Percentiles rank a stretch among this genome's conserved stretches.
Evolutionary conservation across 2,888 invertebrate genomes (phyloP).

Genomic region (Phasia obesa): DNA sequence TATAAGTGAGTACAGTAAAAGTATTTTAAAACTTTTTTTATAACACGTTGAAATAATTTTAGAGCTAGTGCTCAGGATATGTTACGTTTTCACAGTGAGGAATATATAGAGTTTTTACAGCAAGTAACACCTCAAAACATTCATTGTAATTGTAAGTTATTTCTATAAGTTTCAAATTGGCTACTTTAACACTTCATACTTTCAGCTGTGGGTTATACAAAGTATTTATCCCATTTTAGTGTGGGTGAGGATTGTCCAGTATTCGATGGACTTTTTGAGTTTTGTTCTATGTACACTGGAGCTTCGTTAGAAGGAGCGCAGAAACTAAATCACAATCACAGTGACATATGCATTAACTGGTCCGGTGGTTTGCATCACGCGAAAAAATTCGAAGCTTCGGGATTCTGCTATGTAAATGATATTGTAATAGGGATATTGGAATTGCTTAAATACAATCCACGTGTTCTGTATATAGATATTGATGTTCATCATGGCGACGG

Average conservation of each 20-base stretch:
- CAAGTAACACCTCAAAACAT: constrained; percentile 97
- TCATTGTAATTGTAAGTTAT: constrained; percentile 84
- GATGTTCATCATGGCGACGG: constrained; percentile 98
- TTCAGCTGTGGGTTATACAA: constrained; percentile 88
- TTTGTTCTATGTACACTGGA: constrained; percentile 99
- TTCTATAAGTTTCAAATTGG: not conserved
- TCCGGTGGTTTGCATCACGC: constrained; percentile 99
- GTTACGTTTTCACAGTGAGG: constrained; percentile 98
- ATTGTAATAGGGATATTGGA: constrained; percentile 99
- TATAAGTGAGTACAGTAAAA: constrained; percentile 84
- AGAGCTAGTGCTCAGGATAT: constrained; percentile 97
- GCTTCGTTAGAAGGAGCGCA: constrained; percentile 98
- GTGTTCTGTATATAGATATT: constrained; percentile 98
- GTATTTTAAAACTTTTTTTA: not conserved
- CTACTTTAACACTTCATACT: constrained; percentile 78
- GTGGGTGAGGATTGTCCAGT: constrained; percentile 99
- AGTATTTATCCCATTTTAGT: constrained; percentile 96
- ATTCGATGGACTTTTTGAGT: constrained; percentile 98
- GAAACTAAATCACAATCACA: constrained; percentile 96
- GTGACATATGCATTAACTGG: constrained; percentile 99
- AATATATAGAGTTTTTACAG: constrained; percentile 98
- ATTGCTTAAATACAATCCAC: constrained; percentile 94
- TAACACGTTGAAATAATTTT: constrained; percentile 1
- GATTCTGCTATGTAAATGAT: constrained; percentile 99
- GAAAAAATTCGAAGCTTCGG: constrained; percentile 99